Percentiles rank a stretch among this genome's conserved stretches.
Evolutionary conservation across 2,113 vertebrate species (phyloP).

Genomic region (Sterna hirundo): DNA sequence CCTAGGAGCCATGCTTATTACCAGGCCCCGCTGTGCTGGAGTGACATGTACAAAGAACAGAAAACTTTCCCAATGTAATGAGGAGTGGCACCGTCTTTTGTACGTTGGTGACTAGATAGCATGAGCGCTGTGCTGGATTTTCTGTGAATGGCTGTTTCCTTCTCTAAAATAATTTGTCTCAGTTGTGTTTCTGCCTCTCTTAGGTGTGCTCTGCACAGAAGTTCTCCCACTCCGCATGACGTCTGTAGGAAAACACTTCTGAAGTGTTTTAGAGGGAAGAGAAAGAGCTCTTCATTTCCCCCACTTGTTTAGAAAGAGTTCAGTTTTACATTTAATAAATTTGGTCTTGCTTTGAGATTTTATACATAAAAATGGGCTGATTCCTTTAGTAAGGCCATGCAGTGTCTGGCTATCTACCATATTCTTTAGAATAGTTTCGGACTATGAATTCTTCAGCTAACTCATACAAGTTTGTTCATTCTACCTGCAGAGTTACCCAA

Average conservation of each 20-base stretch:
- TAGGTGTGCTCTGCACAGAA: neutral
- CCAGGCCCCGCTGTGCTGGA: neutral
- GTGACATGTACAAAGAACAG: neutral
- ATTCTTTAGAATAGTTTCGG: neutral
- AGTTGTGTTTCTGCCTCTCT: neutral
- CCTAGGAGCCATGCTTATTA: neutral
- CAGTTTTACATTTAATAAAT: neutral
- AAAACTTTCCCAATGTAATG: neutral
- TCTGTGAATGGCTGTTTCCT: neutral
- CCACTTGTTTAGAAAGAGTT: neutral
- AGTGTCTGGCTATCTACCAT: neutral
- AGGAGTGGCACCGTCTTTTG: neutral
- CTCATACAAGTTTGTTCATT: neutral
- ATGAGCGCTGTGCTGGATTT: neutral
- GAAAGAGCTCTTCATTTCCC: neutral
- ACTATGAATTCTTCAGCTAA: neutral
- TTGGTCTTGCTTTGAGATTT: neutral
- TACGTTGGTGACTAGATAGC: neutral
- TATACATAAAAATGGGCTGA: rapidly evolving
- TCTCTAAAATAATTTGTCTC: neutral
- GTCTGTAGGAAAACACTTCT: neutral
- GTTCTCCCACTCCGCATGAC: neutral
- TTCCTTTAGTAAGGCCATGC: neutral
- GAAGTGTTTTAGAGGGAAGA: neutral
- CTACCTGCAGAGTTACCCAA: neutral